Percentiles rank a stretch among this genome's conserved stretches.
Evolutionary conservation across 2,888 invertebrate genomes (phyloP).

Genomic region (Diarsia brunnea): DNA sequence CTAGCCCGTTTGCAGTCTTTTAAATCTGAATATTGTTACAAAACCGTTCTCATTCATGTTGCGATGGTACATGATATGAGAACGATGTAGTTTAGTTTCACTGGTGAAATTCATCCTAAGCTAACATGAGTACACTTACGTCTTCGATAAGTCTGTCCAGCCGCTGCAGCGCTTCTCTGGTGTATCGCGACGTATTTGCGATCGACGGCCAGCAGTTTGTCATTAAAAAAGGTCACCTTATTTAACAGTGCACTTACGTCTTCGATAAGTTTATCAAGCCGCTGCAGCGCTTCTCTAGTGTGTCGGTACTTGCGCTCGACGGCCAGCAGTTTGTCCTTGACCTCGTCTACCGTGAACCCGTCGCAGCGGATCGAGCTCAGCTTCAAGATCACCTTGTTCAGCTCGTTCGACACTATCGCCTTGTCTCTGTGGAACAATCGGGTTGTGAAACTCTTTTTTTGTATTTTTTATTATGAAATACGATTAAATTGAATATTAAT

Average conservation of each 20-base stretch:
- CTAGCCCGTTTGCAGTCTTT: too few species aligned
- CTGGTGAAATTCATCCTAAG: not conserved
- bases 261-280: conserved; percentile 76
- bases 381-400: conserved; percentile 83
- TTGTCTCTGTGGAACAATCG: conserved; percentile 75
- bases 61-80: too few species aligned
- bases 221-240: conserved; percentile 80
- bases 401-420: conserved; percentile 81
- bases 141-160: conserved; percentile 78
- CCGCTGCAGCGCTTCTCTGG: conserved; percentile 71
- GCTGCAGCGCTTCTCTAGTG: conserved; percentile 73
- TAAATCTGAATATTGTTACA: too few species aligned
- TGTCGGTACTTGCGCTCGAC: conserved; percentile 77
- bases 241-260: conserved; percentile 73
- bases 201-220: conserved; percentile 76
- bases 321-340: conserved; percentile 75
- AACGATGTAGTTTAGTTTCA: not conserved
- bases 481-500: too few species aligned
- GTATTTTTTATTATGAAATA: too few species aligned
- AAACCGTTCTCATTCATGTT: too few species aligned
- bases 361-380: conserved; percentile 82
- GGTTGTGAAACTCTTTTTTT: not conserved
- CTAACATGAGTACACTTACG: conserved; percentile 70
- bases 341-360: conserved; percentile 81
- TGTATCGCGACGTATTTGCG: conserved; percentile 76